Evolutionary conservation across 2,888 invertebrate species (phyloP).

Genomic region (Netelia fuscicornis): DNA sequence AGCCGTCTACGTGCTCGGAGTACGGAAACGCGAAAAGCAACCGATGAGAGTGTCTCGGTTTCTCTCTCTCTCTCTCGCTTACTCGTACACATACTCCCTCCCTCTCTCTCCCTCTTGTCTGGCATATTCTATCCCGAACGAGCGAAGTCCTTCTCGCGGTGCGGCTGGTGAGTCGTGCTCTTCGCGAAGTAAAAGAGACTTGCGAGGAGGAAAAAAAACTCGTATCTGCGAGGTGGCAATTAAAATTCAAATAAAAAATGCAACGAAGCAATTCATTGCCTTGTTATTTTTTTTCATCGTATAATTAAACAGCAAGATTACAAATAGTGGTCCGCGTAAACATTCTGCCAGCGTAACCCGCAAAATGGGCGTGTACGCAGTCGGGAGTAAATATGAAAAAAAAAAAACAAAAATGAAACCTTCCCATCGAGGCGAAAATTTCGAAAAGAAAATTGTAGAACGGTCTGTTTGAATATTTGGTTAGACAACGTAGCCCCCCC

Average conservation of each 20-base stretch:
- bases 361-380: neutral
- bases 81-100: constrained; percentile 1
- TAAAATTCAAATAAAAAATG: constrained; percentile 52
- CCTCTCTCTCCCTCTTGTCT: constrained; percentile 36
- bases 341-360: neutral
- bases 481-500: constrained; percentile 22
- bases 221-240: constrained; percentile 33
- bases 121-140: constrained; percentile 38
- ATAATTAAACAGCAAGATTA: constrained; percentile 23
- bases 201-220: constrained; percentile 36
- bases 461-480: constrained; percentile 44
- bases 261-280: constrained; percentile 27
- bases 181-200: constrained; percentile 44
- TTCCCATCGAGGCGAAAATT: neutral
- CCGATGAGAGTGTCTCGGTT: constrained; percentile 47
- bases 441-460: neutral
- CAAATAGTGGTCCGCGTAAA: constrained; percentile 20
- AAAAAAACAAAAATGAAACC: neutral
- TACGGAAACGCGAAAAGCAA: constrained; percentile 67
- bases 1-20: constrained; percentile 75
- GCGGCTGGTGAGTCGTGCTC: constrained; percentile 30
- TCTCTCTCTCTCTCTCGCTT: constrained; percentile 20
- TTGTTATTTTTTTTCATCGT: constrained; percentile 18
- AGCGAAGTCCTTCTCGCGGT: neutral
- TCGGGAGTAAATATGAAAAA: neutral